These are phyloP conservation scores for Zoanthus gigantus DNA, from an alignment of 92 coral and sea anemone species.

Conservation along the genomic window DNA sequence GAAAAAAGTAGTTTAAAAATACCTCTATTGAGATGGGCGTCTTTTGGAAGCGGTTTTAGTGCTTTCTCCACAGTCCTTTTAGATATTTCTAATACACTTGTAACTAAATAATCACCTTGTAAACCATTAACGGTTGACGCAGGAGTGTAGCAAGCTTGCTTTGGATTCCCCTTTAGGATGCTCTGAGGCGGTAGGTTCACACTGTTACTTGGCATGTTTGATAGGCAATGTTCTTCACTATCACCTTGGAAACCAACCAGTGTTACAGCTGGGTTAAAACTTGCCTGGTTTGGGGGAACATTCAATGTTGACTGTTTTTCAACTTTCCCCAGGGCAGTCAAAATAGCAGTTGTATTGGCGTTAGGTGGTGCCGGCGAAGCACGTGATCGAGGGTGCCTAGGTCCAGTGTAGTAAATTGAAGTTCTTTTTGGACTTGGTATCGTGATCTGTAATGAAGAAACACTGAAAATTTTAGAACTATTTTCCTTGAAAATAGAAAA, in stretches of 20 bases:
- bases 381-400: constrained; percentile 30
- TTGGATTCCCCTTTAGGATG: neutral
- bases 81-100: neutral
- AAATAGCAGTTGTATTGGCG: neutral
- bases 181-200: neutral
- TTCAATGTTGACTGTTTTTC: constrained; percentile 16
- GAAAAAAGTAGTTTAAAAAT: neutral
- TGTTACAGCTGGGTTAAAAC: constrained; percentile 60
- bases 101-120: constrained; percentile 36
- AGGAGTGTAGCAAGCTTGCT: constrained; percentile 44
- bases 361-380: constrained; percentile 28
- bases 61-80: neutral
- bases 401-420: constrained; percentile 82
- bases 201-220: neutral
- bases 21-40: neutral
- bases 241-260: constrained; percentile 68
- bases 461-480: too few species aligned
- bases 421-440: constrained; percentile 57
- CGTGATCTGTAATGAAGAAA: neutral
- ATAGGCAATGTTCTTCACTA: neutral
- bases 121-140: constrained; percentile 56
- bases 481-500: too few species aligned
- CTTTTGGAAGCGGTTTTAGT: neutral
- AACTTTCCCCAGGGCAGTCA: constrained; percentile 22
- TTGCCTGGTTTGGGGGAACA: neutral